Evolutionary conservation across 2,888 invertebrate species (phyloP).

Genomic region (Pseudococcus longispinus): DNA sequence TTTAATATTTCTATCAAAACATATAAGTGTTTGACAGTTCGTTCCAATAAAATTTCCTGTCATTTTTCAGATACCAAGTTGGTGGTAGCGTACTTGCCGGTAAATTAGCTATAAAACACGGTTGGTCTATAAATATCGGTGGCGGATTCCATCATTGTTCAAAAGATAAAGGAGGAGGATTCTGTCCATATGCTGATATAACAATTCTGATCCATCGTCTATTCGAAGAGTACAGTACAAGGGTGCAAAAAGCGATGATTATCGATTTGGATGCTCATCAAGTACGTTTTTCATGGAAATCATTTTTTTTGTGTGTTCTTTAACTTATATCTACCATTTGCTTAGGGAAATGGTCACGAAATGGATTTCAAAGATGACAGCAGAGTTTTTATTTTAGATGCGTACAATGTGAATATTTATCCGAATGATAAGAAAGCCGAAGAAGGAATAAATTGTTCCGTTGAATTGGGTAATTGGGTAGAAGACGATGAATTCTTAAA

Average conservation of each 20-base stretch:
- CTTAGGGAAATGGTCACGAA: constrained; percentile 85
- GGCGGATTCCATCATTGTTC: constrained; percentile 93
- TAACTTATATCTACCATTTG: too few relatives aligned
- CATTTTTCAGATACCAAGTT: constrained; percentile 67
- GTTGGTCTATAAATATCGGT: constrained; percentile 90
- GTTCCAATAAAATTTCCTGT: neutral
- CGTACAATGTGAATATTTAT: constrained; percentile 83
- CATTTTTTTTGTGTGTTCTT: neutral
- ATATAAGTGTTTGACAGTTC: neutral
- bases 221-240: constrained; percentile 66
- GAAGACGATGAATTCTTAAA: constrained; percentile 75
- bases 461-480: constrained; percentile 71
- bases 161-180: constrained; percentile 78
- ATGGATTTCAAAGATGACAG: constrained; percentile 75
- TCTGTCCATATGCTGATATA: constrained; percentile 90
- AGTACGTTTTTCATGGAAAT: constrained; percentile 63
- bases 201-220: constrained; percentile 77
- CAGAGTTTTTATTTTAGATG: constrained; percentile 85
- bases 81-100: constrained; percentile 85
- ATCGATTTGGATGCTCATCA: constrained; percentile 93
- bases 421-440: constrained; percentile 80
- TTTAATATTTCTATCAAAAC: neutral
- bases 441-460: constrained; percentile 72
- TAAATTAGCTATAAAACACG: constrained; percentile 79
- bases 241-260: constrained; percentile 78